phyloP scores from a whole-genome alignment of 2,888 invertebrate species.

The Leuctra nigra region DNA sequence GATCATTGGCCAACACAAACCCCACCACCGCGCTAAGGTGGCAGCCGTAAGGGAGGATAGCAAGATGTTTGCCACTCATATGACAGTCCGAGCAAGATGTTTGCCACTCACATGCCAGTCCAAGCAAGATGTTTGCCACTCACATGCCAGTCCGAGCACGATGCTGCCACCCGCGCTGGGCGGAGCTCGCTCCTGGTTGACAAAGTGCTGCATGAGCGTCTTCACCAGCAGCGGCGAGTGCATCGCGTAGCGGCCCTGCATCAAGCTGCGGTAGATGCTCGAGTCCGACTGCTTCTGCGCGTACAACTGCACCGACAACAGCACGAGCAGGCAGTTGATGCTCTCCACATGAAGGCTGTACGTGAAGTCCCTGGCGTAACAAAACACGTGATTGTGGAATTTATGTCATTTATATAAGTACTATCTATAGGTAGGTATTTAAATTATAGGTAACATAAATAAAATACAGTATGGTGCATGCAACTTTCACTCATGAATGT shows the following conservation, averaged over 20 bases:
- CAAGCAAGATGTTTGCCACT: constrained; percentile 69
- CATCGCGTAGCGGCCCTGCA: constrained; percentile 62
- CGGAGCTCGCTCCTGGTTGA: constrained; percentile 60
- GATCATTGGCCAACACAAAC: too few relatives aligned
- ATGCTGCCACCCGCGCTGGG: constrained; percentile 65
- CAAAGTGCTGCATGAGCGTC: constrained; percentile 69
- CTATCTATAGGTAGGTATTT: too few relatives aligned
- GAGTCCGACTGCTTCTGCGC: constrained; percentile 65
- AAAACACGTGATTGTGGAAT: too few relatives aligned
- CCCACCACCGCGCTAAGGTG: too few relatives aligned
- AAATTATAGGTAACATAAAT: too few relatives aligned
- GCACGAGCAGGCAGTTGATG: constrained; percentile 74
- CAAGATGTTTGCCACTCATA: too few relatives aligned
- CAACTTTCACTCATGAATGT: too few relatives aligned
- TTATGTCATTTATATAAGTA: too few relatives aligned
- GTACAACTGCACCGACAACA: constrained; percentile 85
- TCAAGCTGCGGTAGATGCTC: constrained; percentile 52
- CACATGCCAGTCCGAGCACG: constrained; percentile 68
- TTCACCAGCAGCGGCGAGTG: constrained; percentile 74
- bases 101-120: constrained; percentile 37
- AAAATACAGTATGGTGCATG: too few relatives aligned
- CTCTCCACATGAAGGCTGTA: constrained; percentile 83
- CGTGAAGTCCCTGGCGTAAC: constrained; percentile 61
- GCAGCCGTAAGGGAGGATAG: too few relatives aligned
- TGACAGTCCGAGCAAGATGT: constrained; percentile 44